Base-by-base conservation (phyloP, 2,888 invertebrate genomes). In the Sisyra nigra region DNA sequence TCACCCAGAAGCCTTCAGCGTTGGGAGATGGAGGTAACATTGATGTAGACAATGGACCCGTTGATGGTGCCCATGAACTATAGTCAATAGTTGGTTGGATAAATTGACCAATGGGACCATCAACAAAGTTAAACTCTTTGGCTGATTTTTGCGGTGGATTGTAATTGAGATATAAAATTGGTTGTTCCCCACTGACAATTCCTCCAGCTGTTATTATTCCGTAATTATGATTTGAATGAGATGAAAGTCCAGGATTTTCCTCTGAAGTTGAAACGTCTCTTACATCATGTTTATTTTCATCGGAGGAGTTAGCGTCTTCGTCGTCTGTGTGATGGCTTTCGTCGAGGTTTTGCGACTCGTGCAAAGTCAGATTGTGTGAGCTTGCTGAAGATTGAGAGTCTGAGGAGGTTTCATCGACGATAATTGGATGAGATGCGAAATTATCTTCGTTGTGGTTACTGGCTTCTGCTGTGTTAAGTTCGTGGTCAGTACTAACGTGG, bases 71-170 rank as follows among this genome's bases (percentile, higher is more conserved):
- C 55, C 55, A 58, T 19, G 52, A 53, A 19, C 49, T 49, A 45
- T 54, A 55, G 48, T 58, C 53, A 40, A 57, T 45, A 9, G 53
- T 41, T 19, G 57, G 52, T 6, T 50, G 46, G 9, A 53, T 53
- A 41, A 42, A 62, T 53, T 48, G 43, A 53, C 44, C 3, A 49
- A 44, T 2, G 49, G 44, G 2, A 3, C 8, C 19, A 48, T 38
- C 10, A 46, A 47, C 2, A 41, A 17, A 63, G 59, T 33, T 53
- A 49, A 68, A 69, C 45, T 63, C 57, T 34, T 61, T 64, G 5
- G 67, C 68, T 40, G 67, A 67, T 51, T 74, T 74, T 46, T 72
- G 69, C 1, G 69, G 68, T 42, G 66, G 65, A 51, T 64, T 68
- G 18, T 68, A 68, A 47, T 65, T 67, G 2, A 67, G 54, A 52